Evolutionary conservation across 2,797 vertebrate species (phyloP), one percentile per base, ranked within the genome.

Genomic region (Borostomias antarcticus): DNA sequence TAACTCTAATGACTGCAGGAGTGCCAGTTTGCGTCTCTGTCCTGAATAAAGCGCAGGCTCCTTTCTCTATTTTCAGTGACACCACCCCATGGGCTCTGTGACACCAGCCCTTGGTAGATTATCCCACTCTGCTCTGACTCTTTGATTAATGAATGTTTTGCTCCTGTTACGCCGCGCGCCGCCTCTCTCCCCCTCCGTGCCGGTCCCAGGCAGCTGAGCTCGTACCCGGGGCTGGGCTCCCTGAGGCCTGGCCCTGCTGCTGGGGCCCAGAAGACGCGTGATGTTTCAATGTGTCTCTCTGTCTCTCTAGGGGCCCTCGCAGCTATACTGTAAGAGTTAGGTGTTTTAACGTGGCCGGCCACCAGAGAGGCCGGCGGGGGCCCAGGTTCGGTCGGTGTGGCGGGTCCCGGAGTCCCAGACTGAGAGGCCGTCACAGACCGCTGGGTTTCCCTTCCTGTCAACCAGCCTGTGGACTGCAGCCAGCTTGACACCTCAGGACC

Each of bases 101-200:
- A 75, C 72, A 63, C 73, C 64, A 58, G 75, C 71, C 80, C 57
- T n/a, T 19, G 70, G 81, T 75, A 83, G 82, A 83, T 82, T 80
- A 82, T 72, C 67, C 64, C 62, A 74, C 59, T 82, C 80, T 75
- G 64, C 29, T 6, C 77, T 81, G 77, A 74, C 64, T 40, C 4
- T 73, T 56, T 88, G 85, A 89, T 89, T 86, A 88, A 89, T 86
- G 80, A 70, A 70, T 79, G 69, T 85, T 83, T 84, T 81, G 45
- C 17, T 80, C 78, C 74, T 66, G 75, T 85, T 83, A 57, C 23
- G 8, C 59, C 50, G 6, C 32, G 19, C 62, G 19, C 23, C 48
- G 47, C 47, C 21, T 21, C 48, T 6, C 23, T 25, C 21, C 21
- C 5, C 58, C 23, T 59, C 15, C 23, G 28, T 29, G 30, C 53